phyloP scores from a whole-genome alignment of 1,140 invertebrate species.

The Drosophila littoralis region DNA sequence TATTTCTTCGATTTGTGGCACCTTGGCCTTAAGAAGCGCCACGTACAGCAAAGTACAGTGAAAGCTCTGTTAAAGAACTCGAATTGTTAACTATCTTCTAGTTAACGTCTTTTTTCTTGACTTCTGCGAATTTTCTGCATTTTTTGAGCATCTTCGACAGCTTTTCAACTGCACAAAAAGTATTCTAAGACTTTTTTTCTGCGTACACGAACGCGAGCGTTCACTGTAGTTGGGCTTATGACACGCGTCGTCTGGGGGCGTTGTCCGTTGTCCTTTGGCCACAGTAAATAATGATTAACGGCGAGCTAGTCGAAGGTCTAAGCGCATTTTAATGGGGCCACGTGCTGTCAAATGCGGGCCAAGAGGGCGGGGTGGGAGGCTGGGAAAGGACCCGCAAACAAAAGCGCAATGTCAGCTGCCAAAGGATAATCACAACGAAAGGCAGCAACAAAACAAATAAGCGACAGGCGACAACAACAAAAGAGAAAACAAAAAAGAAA shows the following conservation, averaged over 20 bases:
- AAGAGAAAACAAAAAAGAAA: conserved; percentile 70
- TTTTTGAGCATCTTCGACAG: neutral
- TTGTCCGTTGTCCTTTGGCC: neutral
- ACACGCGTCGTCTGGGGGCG: conserved; percentile 12
- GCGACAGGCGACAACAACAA: neutral
- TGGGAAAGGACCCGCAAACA: conserved; percentile 25
- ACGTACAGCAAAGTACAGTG: too few relatives aligned
- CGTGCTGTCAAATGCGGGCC: conserved; percentile 39
- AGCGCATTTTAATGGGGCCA: conserved; percentile 74
- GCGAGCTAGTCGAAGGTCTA: conserved; percentile 55
- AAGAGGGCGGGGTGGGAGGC: neutral
- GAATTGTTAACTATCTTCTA: too few relatives aligned
- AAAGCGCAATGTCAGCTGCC: conserved; percentile 70
- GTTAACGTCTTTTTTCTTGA: too few relatives aligned
- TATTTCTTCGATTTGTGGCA: neutral
- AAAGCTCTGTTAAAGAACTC: too few relatives aligned
- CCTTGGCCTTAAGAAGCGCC: too few relatives aligned
- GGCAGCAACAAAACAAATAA: conserved; percentile 23
- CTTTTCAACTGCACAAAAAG: neutral
- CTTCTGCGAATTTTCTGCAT: neutral
- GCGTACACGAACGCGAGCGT: neutral
- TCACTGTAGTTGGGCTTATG: conserved; percentile 16
- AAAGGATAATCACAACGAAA: conserved; percentile 26
- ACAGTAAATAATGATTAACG: conserved; percentile 76
- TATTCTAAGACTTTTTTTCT: neutral